Percentiles rank a stretch among this genome's conserved stretches.
Conservation (phyloP, 2,888 invertebrate species). For the Drosophila mimetica region DNA sequence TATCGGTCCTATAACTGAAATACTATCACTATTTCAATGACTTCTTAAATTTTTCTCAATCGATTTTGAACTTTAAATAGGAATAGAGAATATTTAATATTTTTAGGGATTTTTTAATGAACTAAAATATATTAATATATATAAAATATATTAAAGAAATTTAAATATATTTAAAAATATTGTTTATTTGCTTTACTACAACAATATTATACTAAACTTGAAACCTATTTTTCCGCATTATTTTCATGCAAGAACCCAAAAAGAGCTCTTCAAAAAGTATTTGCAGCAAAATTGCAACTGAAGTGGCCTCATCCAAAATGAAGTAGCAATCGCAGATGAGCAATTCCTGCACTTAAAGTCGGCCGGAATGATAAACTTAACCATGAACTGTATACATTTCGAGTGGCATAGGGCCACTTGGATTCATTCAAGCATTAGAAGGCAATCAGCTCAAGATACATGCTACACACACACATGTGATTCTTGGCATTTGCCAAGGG, state of each 20-base stretch:
- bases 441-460: constrained; percentile 31
- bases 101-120: too few relatives aligned
- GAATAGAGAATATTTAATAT: too few relatives aligned
- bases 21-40: too few relatives aligned
- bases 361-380: constrained; percentile 12
- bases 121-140: too few relatives aligned
- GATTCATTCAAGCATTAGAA: constrained; percentile 35
- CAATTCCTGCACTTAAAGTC: constrained; percentile 24
- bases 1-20: too few relatives aligned
- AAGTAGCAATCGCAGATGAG: constrained; percentile 25
- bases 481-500: neutral
- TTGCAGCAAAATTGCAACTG: constrained; percentile 8
- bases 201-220: neutral
- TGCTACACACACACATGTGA: constrained; percentile 2
- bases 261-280: constrained; percentile 3
- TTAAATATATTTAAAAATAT: too few relatives aligned
- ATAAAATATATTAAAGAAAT: too few relatives aligned
- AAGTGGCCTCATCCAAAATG: constrained; percentile 20
- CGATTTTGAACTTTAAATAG: too few relatives aligned
- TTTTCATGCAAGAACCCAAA: neutral
- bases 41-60: too few relatives aligned
- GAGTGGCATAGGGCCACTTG: constrained; percentile 31
- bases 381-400: constrained; percentile 27
- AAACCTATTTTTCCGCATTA: neutral
- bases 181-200: neutral